Evolutionary conservation across 2,797 vertebrate genomes (phyloP).

Genomic region (Knipowitschia caucasica): DNA sequence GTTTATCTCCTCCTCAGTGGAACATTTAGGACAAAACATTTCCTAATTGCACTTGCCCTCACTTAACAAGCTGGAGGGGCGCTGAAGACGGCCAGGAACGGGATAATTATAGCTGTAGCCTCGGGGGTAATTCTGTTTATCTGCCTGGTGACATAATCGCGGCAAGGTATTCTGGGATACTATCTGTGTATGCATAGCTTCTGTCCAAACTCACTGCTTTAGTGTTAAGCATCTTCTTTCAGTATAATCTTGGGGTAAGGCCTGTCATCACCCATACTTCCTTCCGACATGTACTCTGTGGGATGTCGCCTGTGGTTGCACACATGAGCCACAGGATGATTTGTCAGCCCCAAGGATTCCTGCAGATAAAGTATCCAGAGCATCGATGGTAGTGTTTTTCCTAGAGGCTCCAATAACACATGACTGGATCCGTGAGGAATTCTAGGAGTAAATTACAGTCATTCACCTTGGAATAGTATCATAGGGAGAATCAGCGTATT

Average conservation of each 20-base stretch:
- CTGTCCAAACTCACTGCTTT: neutral
- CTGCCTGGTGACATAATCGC: slow-evolving; percentile 43
- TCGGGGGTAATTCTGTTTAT: slow-evolving; percentile 43
- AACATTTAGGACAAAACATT: slow-evolving; percentile 40
- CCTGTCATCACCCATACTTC: slow-evolving; percentile 45
- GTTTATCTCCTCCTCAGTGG: slow-evolving; percentile 36
- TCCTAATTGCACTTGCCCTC: slow-evolving; percentile 33
- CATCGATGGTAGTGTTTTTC: slow-evolving; percentile 65
- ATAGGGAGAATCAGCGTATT: slow-evolving; percentile 9
- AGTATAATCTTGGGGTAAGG: slow-evolving; percentile 28
- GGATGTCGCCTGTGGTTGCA: slow-evolving; percentile 32
- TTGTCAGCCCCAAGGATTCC: slow-evolving; percentile 63
- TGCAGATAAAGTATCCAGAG: slow-evolving; percentile 73
- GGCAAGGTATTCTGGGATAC: slow-evolving; percentile 36
- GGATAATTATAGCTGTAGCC: slow-evolving; percentile 65
- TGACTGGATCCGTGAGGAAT: slow-evolving; percentile 67
- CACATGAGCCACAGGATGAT: slow-evolving; percentile 55
- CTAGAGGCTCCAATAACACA: slow-evolving; percentile 69
- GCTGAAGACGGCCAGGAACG: slow-evolving; percentile 37
- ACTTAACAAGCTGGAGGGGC: slow-evolving; percentile 37
- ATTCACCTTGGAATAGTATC: slow-evolving; percentile 27
- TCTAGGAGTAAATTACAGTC: slow-evolving; percentile 44
- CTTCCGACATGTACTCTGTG: slow-evolving; percentile 38
- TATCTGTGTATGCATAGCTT: neutral
- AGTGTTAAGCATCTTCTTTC: neutral